Conservation (phyloP, 92 coral and sea anemone species). For the Isaurus tuberculatus region DNA sequence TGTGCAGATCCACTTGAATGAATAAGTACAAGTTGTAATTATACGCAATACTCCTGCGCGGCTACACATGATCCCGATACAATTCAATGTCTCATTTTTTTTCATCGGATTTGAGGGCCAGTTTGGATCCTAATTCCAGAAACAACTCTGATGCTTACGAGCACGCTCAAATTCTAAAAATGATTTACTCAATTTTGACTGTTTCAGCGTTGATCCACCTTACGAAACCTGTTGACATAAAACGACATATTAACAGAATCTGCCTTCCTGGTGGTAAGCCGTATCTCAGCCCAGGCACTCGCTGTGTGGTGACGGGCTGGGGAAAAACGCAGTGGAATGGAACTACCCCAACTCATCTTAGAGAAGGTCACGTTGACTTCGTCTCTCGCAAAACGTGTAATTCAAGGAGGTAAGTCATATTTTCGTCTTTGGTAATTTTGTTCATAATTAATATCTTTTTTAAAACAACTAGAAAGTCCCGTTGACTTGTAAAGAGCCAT, state of each 20-base stretch:
- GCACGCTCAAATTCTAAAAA: background rate
- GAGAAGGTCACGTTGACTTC: conserved; percentile 94
- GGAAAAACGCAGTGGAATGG: conserved; percentile 95
- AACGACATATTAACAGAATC: conserved; percentile 66
- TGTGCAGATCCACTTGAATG: no score
- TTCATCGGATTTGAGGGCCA: no score
- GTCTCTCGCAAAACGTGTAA: conserved; percentile 86
- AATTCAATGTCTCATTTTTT: no score
- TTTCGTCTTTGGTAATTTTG: no score
- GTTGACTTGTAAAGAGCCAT: no score
- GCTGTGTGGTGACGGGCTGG: conserved; percentile 96
- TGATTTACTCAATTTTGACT: background rate
- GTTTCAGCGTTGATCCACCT: conserved; percentile 83
- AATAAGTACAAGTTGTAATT: no score
- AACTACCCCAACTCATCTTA: conserved; percentile 69
- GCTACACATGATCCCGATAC: no score
- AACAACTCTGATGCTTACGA: no score
- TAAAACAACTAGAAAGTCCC: no score
- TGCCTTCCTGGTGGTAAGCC: conserved; percentile 79
- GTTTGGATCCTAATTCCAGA: no score
- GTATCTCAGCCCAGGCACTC: conserved; percentile 79
- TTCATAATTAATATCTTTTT: no score
- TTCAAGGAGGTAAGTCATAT: conserved; percentile 68
- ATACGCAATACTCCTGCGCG: no score
- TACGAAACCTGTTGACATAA: conserved; percentile 66